Conservation (phyloP, 2,113 vertebrate genomes). For the Bubo scandiacus region DNA sequence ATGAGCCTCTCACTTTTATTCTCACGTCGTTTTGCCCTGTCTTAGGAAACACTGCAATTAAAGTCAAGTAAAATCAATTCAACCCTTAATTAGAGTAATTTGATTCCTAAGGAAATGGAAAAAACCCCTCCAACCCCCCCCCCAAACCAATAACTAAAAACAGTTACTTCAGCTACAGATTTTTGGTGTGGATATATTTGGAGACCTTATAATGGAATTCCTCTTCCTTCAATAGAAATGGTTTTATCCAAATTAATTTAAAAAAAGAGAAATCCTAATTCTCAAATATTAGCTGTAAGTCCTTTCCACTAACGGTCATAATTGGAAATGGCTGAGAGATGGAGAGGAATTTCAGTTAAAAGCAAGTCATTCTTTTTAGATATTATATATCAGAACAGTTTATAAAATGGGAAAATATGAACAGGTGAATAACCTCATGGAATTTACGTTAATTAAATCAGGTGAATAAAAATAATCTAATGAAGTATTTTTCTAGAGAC, state of each 20-base stretch:
- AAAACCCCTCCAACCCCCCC: background rate
- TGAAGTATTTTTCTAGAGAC: background rate
- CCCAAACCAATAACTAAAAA: background rate
- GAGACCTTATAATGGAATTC: background rate
- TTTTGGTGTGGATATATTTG: background rate
- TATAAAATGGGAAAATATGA: background rate
- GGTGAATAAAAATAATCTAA: background rate
- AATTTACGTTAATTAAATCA: background rate
- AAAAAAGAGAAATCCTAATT: background rate
- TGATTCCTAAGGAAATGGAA: background rate
- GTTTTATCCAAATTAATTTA: background rate
- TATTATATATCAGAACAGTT: background rate
- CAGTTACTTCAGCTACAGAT: background rate
- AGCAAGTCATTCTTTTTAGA: background rate
- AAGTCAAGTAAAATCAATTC: background rate
- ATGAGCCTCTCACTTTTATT: background rate
- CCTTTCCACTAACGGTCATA: background rate
- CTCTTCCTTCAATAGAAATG: background rate
- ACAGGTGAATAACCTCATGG: background rate
- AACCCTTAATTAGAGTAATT: background rate
- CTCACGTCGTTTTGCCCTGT: background rate
- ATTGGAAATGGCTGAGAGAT: background rate
- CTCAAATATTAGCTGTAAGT: background rate
- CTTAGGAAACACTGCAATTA: background rate
- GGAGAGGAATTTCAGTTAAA: background rate